These are phyloP conservation scores for Tachycineta bicolor DNA, from an alignment of 2,113 vertebrate genomes.

Conservation along the genomic window DNA sequence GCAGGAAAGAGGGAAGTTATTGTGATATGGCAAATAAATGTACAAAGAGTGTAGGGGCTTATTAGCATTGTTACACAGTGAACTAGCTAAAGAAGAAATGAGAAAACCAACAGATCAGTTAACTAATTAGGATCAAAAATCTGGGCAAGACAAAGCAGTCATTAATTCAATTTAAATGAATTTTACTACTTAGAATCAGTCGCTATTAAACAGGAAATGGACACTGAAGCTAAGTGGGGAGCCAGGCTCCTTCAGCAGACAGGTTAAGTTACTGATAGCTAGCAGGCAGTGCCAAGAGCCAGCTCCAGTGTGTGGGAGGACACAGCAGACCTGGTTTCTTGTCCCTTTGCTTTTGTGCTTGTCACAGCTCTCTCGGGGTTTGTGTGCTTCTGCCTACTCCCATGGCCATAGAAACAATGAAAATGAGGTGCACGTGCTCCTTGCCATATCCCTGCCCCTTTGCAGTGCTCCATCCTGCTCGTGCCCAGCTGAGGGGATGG, in stretches of 20 bases:
- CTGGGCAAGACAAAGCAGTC: background rate
- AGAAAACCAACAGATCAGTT: background rate
- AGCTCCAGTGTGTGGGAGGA: background rate
- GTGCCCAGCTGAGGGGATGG: background rate
- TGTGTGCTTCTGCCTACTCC: background rate
- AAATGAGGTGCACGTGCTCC: rapidly evolving
- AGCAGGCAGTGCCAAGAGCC: background rate
- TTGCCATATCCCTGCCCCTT: background rate
- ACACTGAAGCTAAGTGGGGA: background rate
- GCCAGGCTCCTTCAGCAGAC: background rate
- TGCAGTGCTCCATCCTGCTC: rapidly evolving
- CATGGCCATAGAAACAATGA: background rate
- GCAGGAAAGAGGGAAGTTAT: background rate
- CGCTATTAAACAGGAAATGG: background rate
- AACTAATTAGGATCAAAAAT: background rate
- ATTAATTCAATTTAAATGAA: background rate
- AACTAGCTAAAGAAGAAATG: background rate
- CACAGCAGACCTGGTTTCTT: background rate
- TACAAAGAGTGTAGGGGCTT: background rate
- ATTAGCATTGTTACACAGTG: background rate
- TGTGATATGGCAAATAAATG: background rate
- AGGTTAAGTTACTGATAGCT: background rate
- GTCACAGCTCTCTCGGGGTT: background rate
- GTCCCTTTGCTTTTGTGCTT: background rate
- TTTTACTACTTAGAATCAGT: background rate